These are phyloP conservation scores for Pampus argenteus DNA, from an alignment of 2,797 vertebrate genomes.

Conservation along the genomic window DNA sequence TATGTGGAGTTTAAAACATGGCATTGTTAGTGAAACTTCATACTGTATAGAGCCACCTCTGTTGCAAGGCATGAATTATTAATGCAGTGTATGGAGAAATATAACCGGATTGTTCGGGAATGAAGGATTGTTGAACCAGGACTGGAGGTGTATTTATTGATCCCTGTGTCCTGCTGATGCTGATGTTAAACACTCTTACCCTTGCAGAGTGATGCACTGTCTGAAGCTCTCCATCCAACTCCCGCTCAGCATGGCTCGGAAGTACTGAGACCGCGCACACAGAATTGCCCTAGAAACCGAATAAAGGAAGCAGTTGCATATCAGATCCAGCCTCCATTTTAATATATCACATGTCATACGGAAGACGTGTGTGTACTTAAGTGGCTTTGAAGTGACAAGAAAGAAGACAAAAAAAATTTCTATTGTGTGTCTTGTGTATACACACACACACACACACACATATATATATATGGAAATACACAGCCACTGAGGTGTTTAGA, in stretches of 20 bases:
- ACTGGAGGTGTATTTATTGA: conserved; percentile 35
- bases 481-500: neutral
- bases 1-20: conserved; percentile 31
- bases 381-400: conserved; percentile 31
- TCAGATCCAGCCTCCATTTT: conserved; percentile 50
- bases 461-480: too few relatives aligned
- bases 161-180: conserved; percentile 15
- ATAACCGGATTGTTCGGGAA: conserved; percentile 32
- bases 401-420: conserved; percentile 4
- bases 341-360: conserved; percentile 56
- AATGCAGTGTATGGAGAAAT: conserved; percentile 48
- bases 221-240: conserved; percentile 96
- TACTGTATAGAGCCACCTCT: conserved; percentile 51
- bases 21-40: conserved; percentile 35
- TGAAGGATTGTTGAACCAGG: conserved; percentile 8
- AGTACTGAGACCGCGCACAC: conserved; percentile 95
- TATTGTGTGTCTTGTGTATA: conserved; percentile 5
- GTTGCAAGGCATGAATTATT: conserved; percentile 63
- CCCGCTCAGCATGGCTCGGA: conserved; percentile 95
- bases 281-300: conserved; percentile 90
- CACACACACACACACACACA: too few relatives aligned
- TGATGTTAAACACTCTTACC: conserved; percentile 83
- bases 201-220: conserved; percentile 92
- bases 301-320: conserved; percentile 44
- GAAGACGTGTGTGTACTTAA: conserved; percentile 10